These are phyloP conservation scores for Scolopax mira DNA, from an alignment of 2,113 vertebrate genomes.

Conservation along the genomic window DNA sequence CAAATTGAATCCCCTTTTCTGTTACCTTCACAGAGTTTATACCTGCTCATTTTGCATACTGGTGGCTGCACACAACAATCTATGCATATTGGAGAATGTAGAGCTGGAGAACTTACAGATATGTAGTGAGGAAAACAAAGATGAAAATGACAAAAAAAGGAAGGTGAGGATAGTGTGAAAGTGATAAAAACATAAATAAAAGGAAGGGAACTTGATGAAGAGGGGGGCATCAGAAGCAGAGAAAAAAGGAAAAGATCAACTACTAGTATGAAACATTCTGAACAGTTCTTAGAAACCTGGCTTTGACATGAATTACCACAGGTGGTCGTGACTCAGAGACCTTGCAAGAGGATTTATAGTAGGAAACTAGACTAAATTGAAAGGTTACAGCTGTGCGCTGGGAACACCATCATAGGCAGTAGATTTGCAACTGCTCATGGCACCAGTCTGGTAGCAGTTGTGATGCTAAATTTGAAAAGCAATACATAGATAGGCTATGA, in stretches of 20 bases:
- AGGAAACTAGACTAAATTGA: neutral
- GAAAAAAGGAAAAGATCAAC: neutral
- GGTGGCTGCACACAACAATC: neutral
- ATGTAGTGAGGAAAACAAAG: neutral
- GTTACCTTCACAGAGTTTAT: neutral
- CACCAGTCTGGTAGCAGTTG: neutral
- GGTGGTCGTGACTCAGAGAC: neutral
- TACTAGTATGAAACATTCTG: neutral
- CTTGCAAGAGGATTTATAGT: neutral
- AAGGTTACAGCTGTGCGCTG: neutral
- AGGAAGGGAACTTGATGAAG: neutral
- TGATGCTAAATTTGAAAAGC: neutral
- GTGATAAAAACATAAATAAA: neutral
- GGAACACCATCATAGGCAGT: neutral
- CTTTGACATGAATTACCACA: neutral
- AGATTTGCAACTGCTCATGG: neutral
- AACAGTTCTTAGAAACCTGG: neutral
- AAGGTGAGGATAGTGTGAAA: neutral
- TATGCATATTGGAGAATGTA: neutral
- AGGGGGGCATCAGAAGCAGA: neutral
- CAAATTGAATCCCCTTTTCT: neutral
- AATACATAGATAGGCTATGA: neutral
- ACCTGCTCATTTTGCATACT: neutral
- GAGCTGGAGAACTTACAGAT: neutral
- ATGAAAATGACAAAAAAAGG: neutral